phyloP scores from a whole-genome alignment of 2,113 vertebrate species.

The Mus pahari region DNA sequence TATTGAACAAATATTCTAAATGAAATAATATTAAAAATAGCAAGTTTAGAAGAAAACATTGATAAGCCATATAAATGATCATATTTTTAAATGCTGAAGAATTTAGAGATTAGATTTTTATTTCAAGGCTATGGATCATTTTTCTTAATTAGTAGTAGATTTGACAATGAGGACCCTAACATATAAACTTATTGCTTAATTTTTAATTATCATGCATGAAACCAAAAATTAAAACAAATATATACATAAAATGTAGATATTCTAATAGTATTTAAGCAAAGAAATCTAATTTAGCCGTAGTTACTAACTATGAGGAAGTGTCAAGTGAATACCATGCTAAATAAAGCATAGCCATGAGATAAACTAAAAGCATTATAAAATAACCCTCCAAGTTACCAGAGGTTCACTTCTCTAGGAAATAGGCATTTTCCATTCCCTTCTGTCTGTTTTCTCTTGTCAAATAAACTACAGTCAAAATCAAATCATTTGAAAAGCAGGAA shows the following conservation, averaged over 20 bases:
- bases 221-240: neutral
- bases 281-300: neutral
- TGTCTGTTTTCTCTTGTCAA: conserved; percentile 6
- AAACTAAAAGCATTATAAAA: neutral
- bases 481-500: conserved; percentile 45
- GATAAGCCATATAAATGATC: neutral
- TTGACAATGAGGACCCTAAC: neutral
- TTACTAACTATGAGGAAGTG: conserved; percentile 9
- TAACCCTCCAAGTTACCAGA: neutral
- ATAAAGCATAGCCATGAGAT: neutral
- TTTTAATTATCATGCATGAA: neutral
- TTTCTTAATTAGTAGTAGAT: neutral
- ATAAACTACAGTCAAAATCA: neutral
- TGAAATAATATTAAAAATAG: conserved; percentile 21
- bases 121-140: neutral
- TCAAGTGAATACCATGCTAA: neutral
- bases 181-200: neutral
- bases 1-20: conserved; percentile 30
- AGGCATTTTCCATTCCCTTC: neutral
- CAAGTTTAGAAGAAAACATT: conserved; percentile 15
- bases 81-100: neutral
- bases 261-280: neutral
- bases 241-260: neutral
- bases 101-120: neutral
- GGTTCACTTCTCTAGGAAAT: neutral